These are phyloP conservation scores for Vanessa atalanta DNA, from an alignment of 1,140 invertebrate species.

Conservation along the genomic window DNA sequence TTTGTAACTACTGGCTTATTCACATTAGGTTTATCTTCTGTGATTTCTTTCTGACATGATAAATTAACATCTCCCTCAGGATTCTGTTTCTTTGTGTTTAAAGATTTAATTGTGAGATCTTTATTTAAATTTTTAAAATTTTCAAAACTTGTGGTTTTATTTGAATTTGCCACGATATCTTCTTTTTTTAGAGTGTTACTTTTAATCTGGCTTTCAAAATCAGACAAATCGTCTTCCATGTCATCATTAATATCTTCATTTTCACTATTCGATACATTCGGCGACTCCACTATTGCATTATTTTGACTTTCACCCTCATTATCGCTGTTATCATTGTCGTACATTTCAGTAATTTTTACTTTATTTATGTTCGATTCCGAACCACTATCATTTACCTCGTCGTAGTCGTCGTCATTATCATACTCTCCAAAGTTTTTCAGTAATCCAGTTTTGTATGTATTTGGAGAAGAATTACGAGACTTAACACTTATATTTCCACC, in stretches of 20 bases:
- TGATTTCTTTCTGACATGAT: slow-evolving; percentile 28
- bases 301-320: slow-evolving; percentile 44
- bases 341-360: slow-evolving; percentile 64
- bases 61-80: slow-evolving; percentile 32
- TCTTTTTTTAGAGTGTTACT: slow-evolving; percentile 42
- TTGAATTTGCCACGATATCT: not conserved
- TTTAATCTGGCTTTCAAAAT: slow-evolving; percentile 50
- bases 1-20: slow-evolving; percentile 36
- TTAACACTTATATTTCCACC: slow-evolving; percentile 63
- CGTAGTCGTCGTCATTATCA: slow-evolving; percentile 38
- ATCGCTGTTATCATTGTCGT: slow-evolving; percentile 48
- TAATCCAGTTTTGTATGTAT: slow-evolving; percentile 28
- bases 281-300: slow-evolving; percentile 49
- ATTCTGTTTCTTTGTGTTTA: slow-evolving; percentile 45
- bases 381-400: slow-evolving; percentile 50
- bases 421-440: slow-evolving; percentile 33
- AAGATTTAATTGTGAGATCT: slow-evolving; percentile 62
- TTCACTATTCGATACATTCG: slow-evolving; percentile 50
- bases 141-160: slow-evolving; percentile 33
- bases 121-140: slow-evolving; percentile 62
- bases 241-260: slow-evolving; percentile 47
- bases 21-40: slow-evolving; percentile 25
- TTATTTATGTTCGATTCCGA: slow-evolving; percentile 46
- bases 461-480: slow-evolving; percentile 49
- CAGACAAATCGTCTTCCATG: slow-evolving; percentile 41